Conservation (phyloP, 2,888 invertebrate genomes). For the Auanema sp. region DNA sequence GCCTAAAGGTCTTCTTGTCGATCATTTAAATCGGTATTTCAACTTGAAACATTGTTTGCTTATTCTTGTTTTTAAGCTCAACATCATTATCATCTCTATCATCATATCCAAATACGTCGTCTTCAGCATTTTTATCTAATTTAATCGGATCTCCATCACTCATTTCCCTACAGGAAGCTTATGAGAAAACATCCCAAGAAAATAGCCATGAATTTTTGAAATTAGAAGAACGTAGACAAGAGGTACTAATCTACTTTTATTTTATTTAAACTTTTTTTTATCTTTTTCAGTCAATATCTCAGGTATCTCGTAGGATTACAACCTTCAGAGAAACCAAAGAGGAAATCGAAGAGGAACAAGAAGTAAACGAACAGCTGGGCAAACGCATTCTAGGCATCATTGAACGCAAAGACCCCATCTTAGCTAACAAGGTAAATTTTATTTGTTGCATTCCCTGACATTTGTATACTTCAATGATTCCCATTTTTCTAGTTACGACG, state of each 20-base stretch:
- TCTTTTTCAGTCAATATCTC: slow-evolving; percentile 25
- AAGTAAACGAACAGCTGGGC: slow-evolving; percentile 36
- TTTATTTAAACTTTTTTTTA: not conserved
- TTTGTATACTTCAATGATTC: not conserved
- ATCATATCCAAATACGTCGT: slow-evolving; percentile 36
- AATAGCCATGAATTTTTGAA: slow-evolving; percentile 33
- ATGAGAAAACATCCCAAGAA: slow-evolving; percentile 33
- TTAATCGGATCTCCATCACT: slow-evolving; percentile 47
- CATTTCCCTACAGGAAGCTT: slow-evolving; percentile 40
- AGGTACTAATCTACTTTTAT: slow-evolving; percentile 23
- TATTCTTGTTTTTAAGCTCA: slow-evolving; percentile 27
- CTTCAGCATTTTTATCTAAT: slow-evolving; percentile 37
- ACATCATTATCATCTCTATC: slow-evolving; percentile 36
- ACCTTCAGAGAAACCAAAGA: slow-evolving; percentile 35
- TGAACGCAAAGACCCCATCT: slow-evolving; percentile 26
- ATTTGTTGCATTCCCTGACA: not conserved
- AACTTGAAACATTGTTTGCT: not conserved
- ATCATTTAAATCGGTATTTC: slow-evolving; percentile 40
- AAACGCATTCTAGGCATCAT: slow-evolving; percentile 24
- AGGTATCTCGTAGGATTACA: slow-evolving; percentile 26
- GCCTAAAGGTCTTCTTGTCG: slow-evolving; percentile 43
- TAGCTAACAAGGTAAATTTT: slow-evolving; percentile 20
- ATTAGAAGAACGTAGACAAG: slow-evolving; percentile 28
- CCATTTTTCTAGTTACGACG: slow-evolving; percentile 22
- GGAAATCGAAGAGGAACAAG: slow-evolving; percentile 30